These are phyloP conservation scores for Anser brachyrhynchus DNA, from an alignment of 2,113 vertebrate genomes.

Conservation along the genomic window DNA sequence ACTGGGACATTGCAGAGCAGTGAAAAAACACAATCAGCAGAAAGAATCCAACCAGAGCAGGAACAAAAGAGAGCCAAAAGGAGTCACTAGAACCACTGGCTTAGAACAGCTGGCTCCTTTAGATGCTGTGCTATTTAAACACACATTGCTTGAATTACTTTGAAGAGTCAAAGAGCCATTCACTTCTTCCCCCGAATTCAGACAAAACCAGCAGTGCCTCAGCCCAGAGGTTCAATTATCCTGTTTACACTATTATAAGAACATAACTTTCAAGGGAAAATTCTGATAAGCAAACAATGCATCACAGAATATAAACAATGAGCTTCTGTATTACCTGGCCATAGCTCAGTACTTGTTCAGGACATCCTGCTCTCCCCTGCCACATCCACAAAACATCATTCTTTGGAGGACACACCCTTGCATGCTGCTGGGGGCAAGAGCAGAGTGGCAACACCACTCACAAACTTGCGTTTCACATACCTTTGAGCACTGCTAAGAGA, in stretches of 20 bases:
- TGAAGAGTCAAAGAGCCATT: not conserved
- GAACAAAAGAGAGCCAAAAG: not conserved
- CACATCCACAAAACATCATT: not conserved
- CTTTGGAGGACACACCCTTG: not conserved
- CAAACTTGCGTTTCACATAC: not conserved
- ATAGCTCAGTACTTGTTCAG: not conserved
- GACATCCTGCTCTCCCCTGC: not conserved
- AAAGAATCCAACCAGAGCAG: not conserved
- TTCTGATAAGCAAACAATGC: not conserved
- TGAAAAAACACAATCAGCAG: not conserved
- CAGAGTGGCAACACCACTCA: not conserved
- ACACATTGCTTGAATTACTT: not conserved
- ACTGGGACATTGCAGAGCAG: slow-evolving; percentile 69
- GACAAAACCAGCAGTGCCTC: not conserved
- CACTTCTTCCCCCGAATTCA: not conserved
- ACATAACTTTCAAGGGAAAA: not conserved
- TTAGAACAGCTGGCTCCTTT: not conserved
- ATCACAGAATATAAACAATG: not conserved
- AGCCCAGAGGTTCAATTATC: not conserved
- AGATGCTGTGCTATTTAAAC: not conserved
- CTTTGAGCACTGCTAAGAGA: slow-evolving; percentile 56
- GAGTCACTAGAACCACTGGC: not conserved
- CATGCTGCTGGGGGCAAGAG: not conserved
- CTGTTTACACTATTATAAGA: not conserved
- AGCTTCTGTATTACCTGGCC: not conserved